A percentile compares a stretch with the other conserved stretches of the same genome.
These are phyloP conservation scores for Isurus oxyrinchus DNA, from an alignment of 2,113 vertebrate genomes.

Conservation along the genomic window DNA sequence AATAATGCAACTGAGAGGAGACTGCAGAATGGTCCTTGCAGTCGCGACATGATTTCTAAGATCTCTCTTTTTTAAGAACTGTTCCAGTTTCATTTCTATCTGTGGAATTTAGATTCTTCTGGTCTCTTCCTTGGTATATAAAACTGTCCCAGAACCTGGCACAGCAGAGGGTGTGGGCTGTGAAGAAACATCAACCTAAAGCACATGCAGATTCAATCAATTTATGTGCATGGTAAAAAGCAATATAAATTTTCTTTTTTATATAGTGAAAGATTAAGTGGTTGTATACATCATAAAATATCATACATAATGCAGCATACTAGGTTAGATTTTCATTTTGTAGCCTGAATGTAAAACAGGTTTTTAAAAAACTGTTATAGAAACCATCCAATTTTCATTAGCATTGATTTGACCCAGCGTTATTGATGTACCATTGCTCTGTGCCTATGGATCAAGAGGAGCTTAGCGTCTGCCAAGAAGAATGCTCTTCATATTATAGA, in stretches of 20 bases:
- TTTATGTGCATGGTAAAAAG: neutral
- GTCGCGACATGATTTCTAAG: neutral
- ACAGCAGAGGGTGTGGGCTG: neutral
- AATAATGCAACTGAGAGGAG: neutral
- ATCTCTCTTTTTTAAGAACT: neutral
- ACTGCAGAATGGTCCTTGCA: neutral
- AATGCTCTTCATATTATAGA: neutral
- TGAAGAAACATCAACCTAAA: neutral
- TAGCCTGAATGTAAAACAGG: neutral
- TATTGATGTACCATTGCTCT: neutral
- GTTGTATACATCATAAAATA: neutral
- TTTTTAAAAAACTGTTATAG: neutral
- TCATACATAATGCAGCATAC: neutral
- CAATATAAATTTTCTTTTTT: neutral
- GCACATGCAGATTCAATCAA: neutral
- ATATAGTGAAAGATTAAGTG: neutral
- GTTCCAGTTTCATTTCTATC: neutral
- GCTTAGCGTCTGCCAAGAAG: neutral
- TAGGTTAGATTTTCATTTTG: neutral
- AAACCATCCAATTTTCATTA: neutral
- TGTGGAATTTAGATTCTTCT: neutral
- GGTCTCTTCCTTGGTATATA: neutral
- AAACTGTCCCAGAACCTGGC: neutral
- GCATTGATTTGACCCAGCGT: neutral
- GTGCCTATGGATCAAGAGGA: neutral